phyloP scores from a whole-genome alignment of 2,888 invertebrate species.

The Yponomeuta plumbellus region DNA sequence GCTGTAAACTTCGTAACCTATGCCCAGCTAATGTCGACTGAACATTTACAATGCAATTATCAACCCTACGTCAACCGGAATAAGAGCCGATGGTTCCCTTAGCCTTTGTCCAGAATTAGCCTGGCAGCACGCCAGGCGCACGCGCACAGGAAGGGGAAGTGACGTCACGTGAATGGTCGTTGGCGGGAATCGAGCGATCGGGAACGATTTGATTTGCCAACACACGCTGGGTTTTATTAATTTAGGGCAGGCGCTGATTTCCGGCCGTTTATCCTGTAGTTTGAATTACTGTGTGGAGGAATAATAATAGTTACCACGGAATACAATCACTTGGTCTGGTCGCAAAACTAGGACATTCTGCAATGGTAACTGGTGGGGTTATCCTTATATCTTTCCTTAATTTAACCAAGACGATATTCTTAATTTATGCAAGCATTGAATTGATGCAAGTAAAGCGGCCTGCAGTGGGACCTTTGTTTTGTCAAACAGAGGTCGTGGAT shows the following conservation, averaged over 20 bases:
- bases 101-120: conserved; percentile 39
- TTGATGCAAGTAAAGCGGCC: too few relatives aligned
- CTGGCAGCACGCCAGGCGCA: conserved; percentile 45
- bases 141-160: conserved; percentile 49
- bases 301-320: too few relatives aligned
- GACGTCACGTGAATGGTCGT: conserved; percentile 31
- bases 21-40: not conserved
- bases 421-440: too few relatives aligned
- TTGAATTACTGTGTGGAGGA: too few relatives aligned
- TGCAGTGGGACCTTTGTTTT: too few relatives aligned
- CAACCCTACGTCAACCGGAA: not conserved
- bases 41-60: not conserved
- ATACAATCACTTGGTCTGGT: too few relatives aligned
- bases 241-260: conserved; percentile 2
- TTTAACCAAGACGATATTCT: too few relatives aligned
- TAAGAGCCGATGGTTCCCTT: not conserved
- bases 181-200: conserved; percentile 2
- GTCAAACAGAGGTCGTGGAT: too few relatives aligned
- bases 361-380: too few relatives aligned
- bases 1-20: not conserved
- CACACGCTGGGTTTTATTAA: not conserved
- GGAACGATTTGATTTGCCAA: conserved; percentile 2
- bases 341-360: too few relatives aligned
- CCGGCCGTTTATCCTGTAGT: not conserved
- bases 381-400: too few relatives aligned